Evolutionary conservation across 2,797 vertebrate genomes (phyloP).

Genomic region (Argentina silus): DNA sequence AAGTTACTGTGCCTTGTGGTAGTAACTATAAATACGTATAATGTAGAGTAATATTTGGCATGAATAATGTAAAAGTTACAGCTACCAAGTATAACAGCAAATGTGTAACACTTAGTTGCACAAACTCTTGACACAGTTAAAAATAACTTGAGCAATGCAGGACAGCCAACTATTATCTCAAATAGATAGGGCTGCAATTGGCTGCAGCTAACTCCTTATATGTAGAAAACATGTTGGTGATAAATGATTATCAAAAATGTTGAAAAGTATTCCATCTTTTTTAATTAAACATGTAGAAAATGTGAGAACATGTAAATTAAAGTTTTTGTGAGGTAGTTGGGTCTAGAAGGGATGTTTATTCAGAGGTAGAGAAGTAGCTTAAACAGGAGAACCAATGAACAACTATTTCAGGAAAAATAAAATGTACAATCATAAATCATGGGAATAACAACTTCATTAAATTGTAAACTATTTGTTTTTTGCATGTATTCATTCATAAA

Average conservation of each 20-base stretch:
- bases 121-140: constrained; percentile 78
- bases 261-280: background rate
- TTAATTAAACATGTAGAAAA: background rate
- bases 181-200: constrained; percentile 22
- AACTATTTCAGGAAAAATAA: no score
- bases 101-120: constrained; percentile 7
- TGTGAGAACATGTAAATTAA: background rate
- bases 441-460: no score
- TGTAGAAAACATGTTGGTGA: constrained; percentile 57
- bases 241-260: background rate
- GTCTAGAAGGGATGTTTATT: background rate
- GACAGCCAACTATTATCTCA: constrained; percentile 75
- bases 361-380: no score
- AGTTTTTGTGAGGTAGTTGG: background rate
- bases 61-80: background rate
- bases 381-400: no score
- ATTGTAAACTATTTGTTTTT: background rate
- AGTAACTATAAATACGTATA: background rate
- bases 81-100: background rate
- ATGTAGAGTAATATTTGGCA: background rate
- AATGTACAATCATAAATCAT: no score
- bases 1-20: no score
- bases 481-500: background rate
- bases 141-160: constrained; percentile 82
- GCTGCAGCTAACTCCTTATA: constrained; percentile 64